A percentile compares a stretch with the other conserved stretches of the same genome.
phyloP scores from a whole-genome alignment of 2,888 invertebrate species.

The Tridacna gigas region DNA sequence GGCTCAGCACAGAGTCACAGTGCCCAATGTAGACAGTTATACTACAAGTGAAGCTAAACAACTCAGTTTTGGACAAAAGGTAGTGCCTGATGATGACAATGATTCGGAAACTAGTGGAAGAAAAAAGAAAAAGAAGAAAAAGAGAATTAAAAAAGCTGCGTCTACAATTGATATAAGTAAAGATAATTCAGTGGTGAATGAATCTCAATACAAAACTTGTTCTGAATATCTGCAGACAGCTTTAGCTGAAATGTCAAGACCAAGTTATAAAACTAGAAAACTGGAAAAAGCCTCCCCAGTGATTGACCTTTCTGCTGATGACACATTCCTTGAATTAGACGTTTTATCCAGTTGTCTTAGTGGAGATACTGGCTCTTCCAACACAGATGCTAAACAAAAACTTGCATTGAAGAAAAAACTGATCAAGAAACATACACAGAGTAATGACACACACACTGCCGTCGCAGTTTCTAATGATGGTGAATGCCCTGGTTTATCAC shows the following conservation, averaged over 20 bases:
- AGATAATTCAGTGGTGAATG: conserved; percentile 35
- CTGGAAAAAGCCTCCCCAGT: conserved; percentile 57
- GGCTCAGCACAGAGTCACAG: not conserved
- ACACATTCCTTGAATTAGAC: conserved; percentile 55
- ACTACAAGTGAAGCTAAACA: not conserved
- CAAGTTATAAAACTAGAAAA: not conserved
- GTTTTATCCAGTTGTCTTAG: conserved; percentile 45
- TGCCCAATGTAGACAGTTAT: not conserved
- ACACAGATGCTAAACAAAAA: conserved; percentile 20
- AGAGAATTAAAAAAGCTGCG: conserved; percentile 53
- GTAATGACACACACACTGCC: not conserved
- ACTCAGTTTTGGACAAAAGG: not conserved
- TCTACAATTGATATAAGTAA: conserved; percentile 49
- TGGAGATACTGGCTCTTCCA: conserved; percentile 5
- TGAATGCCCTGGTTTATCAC: not conserved
- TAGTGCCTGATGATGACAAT: not conserved
- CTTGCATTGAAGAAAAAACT: conserved; percentile 30
- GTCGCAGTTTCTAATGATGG: not conserved
- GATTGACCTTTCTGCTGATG: conserved; percentile 58
- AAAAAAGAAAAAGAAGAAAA: conserved; percentile 56
- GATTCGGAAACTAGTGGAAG: not conserved
- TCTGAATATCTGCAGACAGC: conserved; percentile 45
- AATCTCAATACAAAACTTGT: conserved; percentile 35
- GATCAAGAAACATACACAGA: conserved; percentile 13
- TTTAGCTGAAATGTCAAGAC: conserved; percentile 30